These are phyloP conservation scores for Mimumesa dahlbomi DNA, from an alignment of 2,888 invertebrate genomes.

Conservation along the genomic window DNA sequence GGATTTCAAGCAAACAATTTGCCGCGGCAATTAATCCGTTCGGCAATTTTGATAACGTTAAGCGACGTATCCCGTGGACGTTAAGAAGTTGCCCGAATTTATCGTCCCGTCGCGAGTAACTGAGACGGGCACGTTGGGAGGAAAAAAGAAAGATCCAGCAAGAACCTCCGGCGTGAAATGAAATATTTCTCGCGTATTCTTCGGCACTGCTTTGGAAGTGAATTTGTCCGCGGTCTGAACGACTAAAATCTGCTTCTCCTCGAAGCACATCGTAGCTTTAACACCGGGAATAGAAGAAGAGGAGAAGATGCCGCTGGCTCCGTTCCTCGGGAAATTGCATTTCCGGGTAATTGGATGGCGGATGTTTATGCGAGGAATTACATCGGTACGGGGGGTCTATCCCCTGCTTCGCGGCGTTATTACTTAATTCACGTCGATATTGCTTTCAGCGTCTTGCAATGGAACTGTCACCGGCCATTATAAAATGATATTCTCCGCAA, in stretches of 20 bases:
- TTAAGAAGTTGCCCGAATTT: no score
- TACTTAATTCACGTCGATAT: slow-evolving; percentile 54
- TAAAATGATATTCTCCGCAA: not conserved
- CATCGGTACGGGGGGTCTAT: slow-evolving; percentile 42
- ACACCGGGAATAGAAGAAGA: slow-evolving; percentile 1
- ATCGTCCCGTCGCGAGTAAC: no score
- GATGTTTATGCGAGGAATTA: slow-evolving; percentile 61
- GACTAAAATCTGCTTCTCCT: slow-evolving; percentile 8
- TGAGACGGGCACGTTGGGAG: no score
- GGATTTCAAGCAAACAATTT: no score
- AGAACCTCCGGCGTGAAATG: no score
- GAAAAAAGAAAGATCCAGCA: no score
- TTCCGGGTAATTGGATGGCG: slow-evolving; percentile 55
- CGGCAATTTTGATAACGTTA: no score
- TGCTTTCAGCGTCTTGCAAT: slow-evolving; percentile 29
- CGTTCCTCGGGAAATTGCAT: slow-evolving; percentile 51
- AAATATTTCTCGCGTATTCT: slow-evolving; percentile 7
- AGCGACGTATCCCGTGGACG: no score
- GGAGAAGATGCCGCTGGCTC: not conserved
- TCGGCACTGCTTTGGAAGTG: not conserved
- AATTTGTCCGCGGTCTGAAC: not conserved
- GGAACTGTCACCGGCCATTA: slow-evolving; percentile 32
- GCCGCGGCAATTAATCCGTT: no score
- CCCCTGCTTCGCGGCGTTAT: slow-evolving; percentile 44
- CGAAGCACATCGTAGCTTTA: not conserved